Evolutionary conservation across 2,888 invertebrate species (phyloP), one percentile per base, ranked within the genome.

Genomic region (Thumatha senex): DNA sequence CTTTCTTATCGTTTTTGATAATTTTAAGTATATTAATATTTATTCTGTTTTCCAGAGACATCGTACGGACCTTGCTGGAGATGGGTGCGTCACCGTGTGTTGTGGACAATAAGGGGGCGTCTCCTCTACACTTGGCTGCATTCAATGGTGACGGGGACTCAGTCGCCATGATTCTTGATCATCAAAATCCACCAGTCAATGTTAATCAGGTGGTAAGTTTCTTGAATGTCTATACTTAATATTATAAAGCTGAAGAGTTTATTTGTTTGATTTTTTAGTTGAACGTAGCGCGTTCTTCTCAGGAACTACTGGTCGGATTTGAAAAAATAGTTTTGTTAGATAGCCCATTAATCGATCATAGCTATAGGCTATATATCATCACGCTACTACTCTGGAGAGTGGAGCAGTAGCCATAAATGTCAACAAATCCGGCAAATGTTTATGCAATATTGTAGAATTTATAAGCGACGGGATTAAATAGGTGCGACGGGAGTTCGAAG

Each of bases 91-190:
- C 97, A 29, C 96, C 97, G 58, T 97, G 98, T 84, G 93, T 97
- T 45, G 94, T 96, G 61, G 98, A 98, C 88, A 94, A 95, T 65
- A 96, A 97, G 79, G 98, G 98, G 13, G 98, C 98, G 34, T 97
- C 97, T 30, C 96, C 98, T 31, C 93, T 98, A 58, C 98, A 98
- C 85, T 92, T 98, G 80, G 98, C 98, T 46, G 97, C 98, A 45
- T 98, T 98, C 98, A 96, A 96, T 47, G 98, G 98, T 13, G 96
- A 98, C 83, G 94, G 95, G 38, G 96, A 97, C 61, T 96, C 98
- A 64, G 98, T 98, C 57, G 93, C 95, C 61, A 93, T 97, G 86
- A 93, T 98, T 58, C 93, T 98, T 50, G 95, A 94, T 39, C 95
- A 96, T 83, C 95, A 96, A 51, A 96, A 96, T 58, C 95, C 96